Conservation (phyloP, 2,113 vertebrate genomes). For the Noturus placidus region DNA sequence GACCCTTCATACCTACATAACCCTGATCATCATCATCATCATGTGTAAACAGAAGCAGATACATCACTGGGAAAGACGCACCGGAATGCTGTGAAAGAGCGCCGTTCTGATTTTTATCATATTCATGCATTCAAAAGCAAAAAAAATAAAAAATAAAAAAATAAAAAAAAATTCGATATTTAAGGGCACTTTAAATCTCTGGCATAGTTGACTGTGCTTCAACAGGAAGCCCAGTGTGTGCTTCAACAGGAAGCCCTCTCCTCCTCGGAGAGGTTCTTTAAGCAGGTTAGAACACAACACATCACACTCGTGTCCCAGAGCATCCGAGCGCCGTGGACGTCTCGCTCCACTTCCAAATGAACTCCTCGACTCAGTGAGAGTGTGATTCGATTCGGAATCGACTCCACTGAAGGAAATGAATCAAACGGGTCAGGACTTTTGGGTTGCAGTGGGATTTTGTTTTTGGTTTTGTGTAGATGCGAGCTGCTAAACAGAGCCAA, state of each 20-base stretch:
- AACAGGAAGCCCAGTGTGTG: background rate
- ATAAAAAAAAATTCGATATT: no score
- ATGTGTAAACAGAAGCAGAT: no score
- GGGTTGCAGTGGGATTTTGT: background rate
- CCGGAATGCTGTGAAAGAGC: background rate
- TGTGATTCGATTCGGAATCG: background rate
- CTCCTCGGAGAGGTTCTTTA: background rate
- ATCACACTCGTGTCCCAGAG: no score
- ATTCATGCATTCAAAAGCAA: background rate
- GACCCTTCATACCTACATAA: no score
- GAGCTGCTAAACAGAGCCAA: background rate
- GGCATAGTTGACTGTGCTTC: background rate
- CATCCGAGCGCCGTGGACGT: no score
- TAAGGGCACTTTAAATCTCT: background rate
- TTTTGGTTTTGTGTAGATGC: background rate
- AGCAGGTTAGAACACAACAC: no score
- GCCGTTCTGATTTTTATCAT: background rate
- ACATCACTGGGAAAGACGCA: no score
- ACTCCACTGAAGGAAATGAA: background rate
- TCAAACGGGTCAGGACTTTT: background rate
- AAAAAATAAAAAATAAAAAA: no score
- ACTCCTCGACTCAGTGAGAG: background rate
- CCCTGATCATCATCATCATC: no score
- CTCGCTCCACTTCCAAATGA: background rate
- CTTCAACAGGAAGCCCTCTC: background rate